These are phyloP conservation scores for Microctonus aethiopoides DNA, from an alignment of 2,888 invertebrate genomes.

Conservation along the genomic window DNA sequence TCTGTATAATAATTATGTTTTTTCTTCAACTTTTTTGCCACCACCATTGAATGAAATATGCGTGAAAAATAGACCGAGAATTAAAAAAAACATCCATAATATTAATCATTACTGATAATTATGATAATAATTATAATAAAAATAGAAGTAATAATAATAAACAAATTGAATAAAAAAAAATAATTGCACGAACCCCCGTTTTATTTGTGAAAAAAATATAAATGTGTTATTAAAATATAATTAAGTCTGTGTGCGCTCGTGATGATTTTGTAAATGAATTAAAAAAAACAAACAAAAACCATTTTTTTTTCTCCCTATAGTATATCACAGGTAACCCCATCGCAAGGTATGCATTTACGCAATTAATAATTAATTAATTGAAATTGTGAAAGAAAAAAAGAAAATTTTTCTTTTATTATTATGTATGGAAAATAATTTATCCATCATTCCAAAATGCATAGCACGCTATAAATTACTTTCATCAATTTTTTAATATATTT, in stretches of 20 bases:
- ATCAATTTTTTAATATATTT: background rate
- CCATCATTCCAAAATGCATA: too few species aligned
- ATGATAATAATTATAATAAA: slow-evolving; percentile 16
- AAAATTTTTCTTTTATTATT: too few species aligned
- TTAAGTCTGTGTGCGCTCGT: slow-evolving; percentile 28
- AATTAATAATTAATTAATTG: background rate
- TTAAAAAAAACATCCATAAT: too few species aligned
- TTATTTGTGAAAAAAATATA: slow-evolving; percentile 14
- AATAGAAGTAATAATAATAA: slow-evolving; percentile 2
- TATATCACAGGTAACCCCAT: slow-evolving; percentile 64
- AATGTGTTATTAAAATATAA: slow-evolving; percentile 15
- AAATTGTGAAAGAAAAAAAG: too few species aligned
- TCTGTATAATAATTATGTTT: background rate
- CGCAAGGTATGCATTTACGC: slow-evolving; percentile 54
- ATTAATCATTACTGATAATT: background rate
- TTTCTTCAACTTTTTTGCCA: too few species aligned
- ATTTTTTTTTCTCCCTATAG: slow-evolving; percentile 46
- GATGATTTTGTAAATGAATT: too few species aligned
- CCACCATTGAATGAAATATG: background rate
- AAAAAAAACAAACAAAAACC: slow-evolving; percentile 31
- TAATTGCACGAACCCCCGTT: slow-evolving; percentile 64
- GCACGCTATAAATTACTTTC: too few species aligned
- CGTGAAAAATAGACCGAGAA: background rate
- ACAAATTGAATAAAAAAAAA: slow-evolving; percentile 11
- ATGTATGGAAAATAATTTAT: too few species aligned